phyloP scores from a whole-genome alignment of 2,888 invertebrate species.

The Polyommatus icarus region DNA sequence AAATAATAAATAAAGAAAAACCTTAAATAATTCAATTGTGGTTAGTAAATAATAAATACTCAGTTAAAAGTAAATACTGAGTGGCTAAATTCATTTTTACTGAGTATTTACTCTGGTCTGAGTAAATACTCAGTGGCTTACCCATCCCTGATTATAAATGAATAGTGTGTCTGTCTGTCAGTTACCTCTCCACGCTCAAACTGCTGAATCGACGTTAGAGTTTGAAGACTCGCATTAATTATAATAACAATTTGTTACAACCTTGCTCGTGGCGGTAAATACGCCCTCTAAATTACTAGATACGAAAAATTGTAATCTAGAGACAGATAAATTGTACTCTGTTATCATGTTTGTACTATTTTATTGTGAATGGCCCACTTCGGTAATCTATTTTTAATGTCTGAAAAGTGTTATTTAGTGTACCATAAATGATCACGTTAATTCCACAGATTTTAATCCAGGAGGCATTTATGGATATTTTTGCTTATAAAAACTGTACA shows the following conservation, averaged over 20 bases:
- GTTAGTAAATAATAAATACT: too few species aligned
- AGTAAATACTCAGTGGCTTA: too few species aligned
- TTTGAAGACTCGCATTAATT: slow-evolving; percentile 50
- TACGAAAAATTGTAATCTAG: slow-evolving; percentile 28
- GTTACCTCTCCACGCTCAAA: too few species aligned
- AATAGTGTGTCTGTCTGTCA: too few species aligned
- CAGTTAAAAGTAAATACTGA: too few species aligned
- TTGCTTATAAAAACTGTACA: not conserved
- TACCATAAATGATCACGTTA: not conserved
- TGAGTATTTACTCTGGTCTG: too few species aligned
- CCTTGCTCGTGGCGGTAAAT: slow-evolving; percentile 46
- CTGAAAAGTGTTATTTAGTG: not conserved
- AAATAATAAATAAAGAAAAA: too few species aligned
- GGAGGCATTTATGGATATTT: not conserved
- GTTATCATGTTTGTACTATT: slow-evolving; percentile 25
- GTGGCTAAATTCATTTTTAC: too few species aligned
- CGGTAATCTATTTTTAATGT: slow-evolving; percentile 1
- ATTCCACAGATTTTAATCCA: not conserved
- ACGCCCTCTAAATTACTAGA: slow-evolving; percentile 32
- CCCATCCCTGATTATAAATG: too few species aligned
- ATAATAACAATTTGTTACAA: slow-evolving; percentile 54
- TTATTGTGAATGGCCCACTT: slow-evolving; percentile 22
- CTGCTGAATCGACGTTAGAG: slow-evolving; percentile 37
- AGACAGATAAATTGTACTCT: slow-evolving; percentile 24
- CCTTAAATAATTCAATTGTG: too few species aligned